phyloP scores from a whole-genome alignment of 1,140 invertebrate species.

The Trialeurodes vaporariorum region DNA sequence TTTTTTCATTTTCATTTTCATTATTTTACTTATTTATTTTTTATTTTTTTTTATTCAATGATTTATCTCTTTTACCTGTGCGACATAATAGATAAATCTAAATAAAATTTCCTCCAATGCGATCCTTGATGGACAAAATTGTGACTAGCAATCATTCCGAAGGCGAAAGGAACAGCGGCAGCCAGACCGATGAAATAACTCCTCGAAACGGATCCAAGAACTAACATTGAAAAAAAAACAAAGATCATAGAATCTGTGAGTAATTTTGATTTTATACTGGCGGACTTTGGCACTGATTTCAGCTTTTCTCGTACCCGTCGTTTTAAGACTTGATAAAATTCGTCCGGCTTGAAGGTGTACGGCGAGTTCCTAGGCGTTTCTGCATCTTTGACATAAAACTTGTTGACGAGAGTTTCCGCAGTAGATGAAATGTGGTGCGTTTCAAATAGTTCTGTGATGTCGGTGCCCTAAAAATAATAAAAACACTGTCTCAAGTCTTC shows the following conservation, averaged over 20 bases:
- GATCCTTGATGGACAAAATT: conserved; percentile 73
- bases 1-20: no score
- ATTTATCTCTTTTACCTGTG: conserved; percentile 46
- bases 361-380: conserved; percentile 44
- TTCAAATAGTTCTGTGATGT: conserved; percentile 66
- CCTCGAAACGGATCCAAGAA: conserved; percentile 38
- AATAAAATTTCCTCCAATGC: conserved; percentile 71
- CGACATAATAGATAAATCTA: conserved; percentile 52
- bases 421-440: conserved; percentile 39
- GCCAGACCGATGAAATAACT: conserved; percentile 35
- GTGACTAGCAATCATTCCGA: conserved; percentile 48
- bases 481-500: no score
- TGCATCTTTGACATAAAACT: conserved; percentile 47
- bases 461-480: conserved; percentile 41
- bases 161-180: conserved; percentile 42
- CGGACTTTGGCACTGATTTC: not conserved
- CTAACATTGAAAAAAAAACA: conserved; percentile 37
- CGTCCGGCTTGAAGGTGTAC: conserved; percentile 52
- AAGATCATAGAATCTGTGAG: conserved; percentile 37
- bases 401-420: conserved; percentile 42
- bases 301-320: conserved; percentile 7
- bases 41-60: no score
- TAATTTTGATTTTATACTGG: conserved; percentile 17
- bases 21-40: no score
- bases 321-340: conserved; percentile 55